phyloP scores from a whole-genome alignment of 2,797 vertebrate species.

The Acrossocheilus fasciatus region DNA sequence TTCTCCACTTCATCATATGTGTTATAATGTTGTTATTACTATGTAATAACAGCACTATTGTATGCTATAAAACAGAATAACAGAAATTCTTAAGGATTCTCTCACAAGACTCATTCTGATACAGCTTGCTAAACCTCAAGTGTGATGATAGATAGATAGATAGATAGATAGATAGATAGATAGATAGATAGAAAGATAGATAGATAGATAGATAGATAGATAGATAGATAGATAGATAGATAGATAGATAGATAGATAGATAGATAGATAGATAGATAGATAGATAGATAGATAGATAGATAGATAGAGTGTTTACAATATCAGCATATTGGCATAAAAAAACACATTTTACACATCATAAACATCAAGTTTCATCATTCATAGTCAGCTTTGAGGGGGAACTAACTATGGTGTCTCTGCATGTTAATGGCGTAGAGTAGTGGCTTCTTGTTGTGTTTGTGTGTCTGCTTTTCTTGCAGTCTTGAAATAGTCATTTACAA shows the following conservation, averaged over 20 bases:
- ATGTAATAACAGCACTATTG: constrained; percentile 61
- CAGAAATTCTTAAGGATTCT: background rate
- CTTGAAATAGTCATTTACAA: constrained; percentile 26
- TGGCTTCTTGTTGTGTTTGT: constrained; percentile 71
- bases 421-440: constrained; percentile 76
- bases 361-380: constrained; percentile 61
- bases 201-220: background rate
- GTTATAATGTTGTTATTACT: constrained; percentile 59
- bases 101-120: background rate
- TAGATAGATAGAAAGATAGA: background rate
- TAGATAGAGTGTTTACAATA: background rate
- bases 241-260: background rate
- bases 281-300: background rate
- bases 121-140: background rate
- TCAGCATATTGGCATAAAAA: background rate
- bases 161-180: background rate
- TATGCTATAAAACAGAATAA: constrained; percentile 56
- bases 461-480: constrained; percentile 42
- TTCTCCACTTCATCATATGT: background rate
- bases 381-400: constrained; percentile 67
- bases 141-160: background rate
- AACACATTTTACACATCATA: background rate
- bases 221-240: background rate
- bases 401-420: constrained; percentile 62
- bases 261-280: background rate